Evolutionary conservation across 2,797 vertebrate species (phyloP), one percentile per base, ranked within the genome.

Genomic region (Anguilla megastoma): DNA sequence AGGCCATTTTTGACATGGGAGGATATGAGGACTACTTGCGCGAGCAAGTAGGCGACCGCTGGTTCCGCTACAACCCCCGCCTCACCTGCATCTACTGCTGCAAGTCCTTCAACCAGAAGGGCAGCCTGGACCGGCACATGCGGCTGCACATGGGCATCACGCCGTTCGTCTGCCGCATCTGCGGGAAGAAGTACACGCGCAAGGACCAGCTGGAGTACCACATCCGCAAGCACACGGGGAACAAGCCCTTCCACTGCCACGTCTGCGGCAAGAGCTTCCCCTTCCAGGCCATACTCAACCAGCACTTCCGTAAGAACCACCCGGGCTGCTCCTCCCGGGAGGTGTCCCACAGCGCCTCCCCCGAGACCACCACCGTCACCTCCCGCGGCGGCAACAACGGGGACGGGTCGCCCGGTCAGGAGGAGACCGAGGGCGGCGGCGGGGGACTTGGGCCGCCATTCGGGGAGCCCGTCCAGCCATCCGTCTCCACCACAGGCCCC

Each of bases 251-350:
- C 91, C 98, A 99, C 92, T 99, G 98, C 93, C 98, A 99, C 0
- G 97, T 99, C 66, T 99, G 98, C 0, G 98, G 98, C 56, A 99
- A 99, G 92, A 99, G 98, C 94, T 99, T 99, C 94, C 98, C 98
- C 87, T 99, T 99, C 96, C 98, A 99, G 96, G 98, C 98, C 92
- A 99, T 99, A 95, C 97, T 99, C 92, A 99, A 99, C 96, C 98
- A 99, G 97, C 98, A 99, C 96, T 98, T 99, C 97, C 98, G 98
- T 89, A 99, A 99, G 94, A 99, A 99, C 95, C 98, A 99, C 92
- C 98, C 98, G 0, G 98, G 98, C 94, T 98, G 97, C 30, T 91
- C 97, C 87, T 97, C 97, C 0, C 96, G 98, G 89, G 98, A 99
- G 90, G 97, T 96, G 87, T 97, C 98, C 52, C 98, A 98, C 91